These are phyloP conservation scores for Eospalax fontanierii DNA, from an alignment of 2,797 vertebrate species.

Conservation along the genomic window DNA sequence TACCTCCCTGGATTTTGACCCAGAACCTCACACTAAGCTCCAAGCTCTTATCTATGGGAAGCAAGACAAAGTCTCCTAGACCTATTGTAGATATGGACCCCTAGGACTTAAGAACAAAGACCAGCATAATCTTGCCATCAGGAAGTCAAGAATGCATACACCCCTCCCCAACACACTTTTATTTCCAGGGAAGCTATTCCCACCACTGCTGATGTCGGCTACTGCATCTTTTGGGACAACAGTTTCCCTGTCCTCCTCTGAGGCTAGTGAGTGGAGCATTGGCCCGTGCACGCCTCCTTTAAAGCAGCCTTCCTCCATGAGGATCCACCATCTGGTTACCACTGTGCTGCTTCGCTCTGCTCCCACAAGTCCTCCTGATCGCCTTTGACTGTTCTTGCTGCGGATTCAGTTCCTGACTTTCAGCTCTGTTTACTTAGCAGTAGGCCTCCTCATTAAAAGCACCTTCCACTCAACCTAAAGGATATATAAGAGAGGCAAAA, in stretches of 20 bases:
- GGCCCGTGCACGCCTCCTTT: too few species aligned
- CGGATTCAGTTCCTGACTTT: neutral
- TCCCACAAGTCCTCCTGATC: neutral
- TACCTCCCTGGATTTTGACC: neutral
- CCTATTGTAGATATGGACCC: too few species aligned
- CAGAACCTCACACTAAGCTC: neutral
- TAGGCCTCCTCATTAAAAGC: slow-evolving; percentile 21
- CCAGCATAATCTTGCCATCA: neutral
- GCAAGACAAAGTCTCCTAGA: neutral
- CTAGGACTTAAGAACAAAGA: neutral
- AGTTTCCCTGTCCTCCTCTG: slow-evolving; percentile 2
- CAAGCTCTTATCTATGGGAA: neutral
- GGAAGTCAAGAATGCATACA: neutral
- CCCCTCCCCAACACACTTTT: neutral
- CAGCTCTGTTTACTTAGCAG: neutral
- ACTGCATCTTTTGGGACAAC: neutral
- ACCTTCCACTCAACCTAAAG: neutral
- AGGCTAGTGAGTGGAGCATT: neutral
- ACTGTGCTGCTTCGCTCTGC: neutral
- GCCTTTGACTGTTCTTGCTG: neutral
- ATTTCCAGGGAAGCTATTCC: neutral
- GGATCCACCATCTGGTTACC: too few species aligned
- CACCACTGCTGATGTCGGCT: neutral
- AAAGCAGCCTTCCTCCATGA: neutral
- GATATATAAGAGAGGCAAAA: too few species aligned